These are phyloP conservation scores for Sebastes wilsoni DNA, from an alignment of 2,797 vertebrate species.

Conservation along the genomic window DNA sequence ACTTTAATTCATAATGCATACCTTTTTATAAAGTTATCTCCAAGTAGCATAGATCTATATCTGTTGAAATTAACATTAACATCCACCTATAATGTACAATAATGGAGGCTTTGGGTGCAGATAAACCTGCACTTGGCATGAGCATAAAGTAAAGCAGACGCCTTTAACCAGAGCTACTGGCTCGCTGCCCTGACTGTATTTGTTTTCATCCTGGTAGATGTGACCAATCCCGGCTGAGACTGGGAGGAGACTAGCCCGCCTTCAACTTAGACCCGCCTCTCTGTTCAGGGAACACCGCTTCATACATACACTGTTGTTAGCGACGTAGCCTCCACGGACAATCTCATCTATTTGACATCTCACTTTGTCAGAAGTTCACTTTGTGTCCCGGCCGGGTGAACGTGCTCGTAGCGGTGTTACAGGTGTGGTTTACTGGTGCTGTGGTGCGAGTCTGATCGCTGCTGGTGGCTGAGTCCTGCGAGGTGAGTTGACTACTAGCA, in stretches of 20 bases:
- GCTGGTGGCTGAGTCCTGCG: constrained; percentile 70
- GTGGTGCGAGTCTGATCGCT: constrained; percentile 55
- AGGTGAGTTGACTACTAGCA: constrained; percentile 79
- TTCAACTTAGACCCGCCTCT: constrained; percentile 71
- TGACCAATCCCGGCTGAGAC: constrained; percentile 63
- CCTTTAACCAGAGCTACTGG: constrained; percentile 14
- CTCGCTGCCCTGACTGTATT: constrained; percentile 51
- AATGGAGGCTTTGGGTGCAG: background rate
- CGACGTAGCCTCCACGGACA: constrained; percentile 65
- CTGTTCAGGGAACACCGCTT: constrained; percentile 79
- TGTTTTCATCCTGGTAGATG: constrained; percentile 69
- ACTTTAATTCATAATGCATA: background rate
- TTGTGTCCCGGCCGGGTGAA: constrained; percentile 15
- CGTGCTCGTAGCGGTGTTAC: constrained; percentile 11
- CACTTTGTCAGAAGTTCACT: constrained; percentile 11
- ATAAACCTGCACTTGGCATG: constrained; percentile 8
- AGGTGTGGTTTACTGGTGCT: background rate
- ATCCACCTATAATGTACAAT: background rate
- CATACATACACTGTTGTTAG: constrained; percentile 83
- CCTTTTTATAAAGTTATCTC: background rate
- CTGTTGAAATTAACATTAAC: background rate
- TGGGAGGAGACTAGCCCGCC: constrained; percentile 71
- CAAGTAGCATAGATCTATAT: background rate
- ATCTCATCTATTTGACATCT: constrained; percentile 63
- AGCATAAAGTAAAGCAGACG: background rate